Conservation (phyloP, 64 coral and sea anemone genomes). For the Montipora sp. region DNA sequence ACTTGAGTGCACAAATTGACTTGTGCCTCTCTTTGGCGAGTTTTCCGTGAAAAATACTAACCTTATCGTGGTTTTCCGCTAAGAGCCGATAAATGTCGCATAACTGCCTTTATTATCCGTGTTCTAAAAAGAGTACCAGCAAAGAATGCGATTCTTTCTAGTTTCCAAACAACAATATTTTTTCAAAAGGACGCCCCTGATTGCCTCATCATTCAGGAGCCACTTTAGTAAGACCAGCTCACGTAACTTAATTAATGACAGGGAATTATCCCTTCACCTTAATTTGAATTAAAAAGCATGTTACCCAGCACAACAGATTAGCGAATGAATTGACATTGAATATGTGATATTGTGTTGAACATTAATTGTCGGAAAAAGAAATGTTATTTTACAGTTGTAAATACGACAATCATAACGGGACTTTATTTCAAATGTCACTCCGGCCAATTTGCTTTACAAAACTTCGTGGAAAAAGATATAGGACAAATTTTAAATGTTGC, state of each 20-base stretch:
- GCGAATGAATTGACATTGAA: background rate
- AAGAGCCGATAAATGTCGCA: too few species aligned
- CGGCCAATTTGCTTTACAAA: background rate
- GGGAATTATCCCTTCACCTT: background rate
- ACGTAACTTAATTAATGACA: background rate
- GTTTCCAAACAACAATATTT: too few species aligned
- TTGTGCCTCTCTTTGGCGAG: too few species aligned
- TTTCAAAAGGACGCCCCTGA: too few species aligned
- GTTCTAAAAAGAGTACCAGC: too few species aligned
- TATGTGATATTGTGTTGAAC: background rate
- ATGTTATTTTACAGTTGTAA: background rate
- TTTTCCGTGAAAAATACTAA: too few species aligned
- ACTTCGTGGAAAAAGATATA: background rate
- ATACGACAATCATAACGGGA: background rate
- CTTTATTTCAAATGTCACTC: background rate
- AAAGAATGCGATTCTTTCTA: too few species aligned
- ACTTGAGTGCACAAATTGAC: too few species aligned
- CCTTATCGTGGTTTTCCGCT: too few species aligned
- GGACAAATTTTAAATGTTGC: too few species aligned
- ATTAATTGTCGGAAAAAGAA: background rate
- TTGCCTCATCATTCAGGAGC: too few species aligned
- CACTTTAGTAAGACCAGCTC: background rate
- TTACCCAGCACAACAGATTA: background rate
- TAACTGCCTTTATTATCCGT: too few species aligned
- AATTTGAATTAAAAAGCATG: background rate